These are phyloP conservation scores for Neolamprologus ventralis DNA, from an alignment of 2,113 vertebrate species.

Conservation along the genomic window DNA sequence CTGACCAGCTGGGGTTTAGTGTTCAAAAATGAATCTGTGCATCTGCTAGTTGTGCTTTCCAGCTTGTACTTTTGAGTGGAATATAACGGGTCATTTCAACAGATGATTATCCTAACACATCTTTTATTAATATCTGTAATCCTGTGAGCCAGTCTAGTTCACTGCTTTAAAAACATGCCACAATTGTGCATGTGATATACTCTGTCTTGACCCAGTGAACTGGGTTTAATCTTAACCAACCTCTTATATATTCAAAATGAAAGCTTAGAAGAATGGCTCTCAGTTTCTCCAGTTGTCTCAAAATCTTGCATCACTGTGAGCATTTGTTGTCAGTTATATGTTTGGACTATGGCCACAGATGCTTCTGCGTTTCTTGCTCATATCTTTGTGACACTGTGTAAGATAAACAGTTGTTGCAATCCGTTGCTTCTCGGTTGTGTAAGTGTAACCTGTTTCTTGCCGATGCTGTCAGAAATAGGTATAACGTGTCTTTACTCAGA, in stretches of 20 bases:
- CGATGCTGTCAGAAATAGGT: constrained; percentile 36
- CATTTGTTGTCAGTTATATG: not conserved
- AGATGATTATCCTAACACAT: not conserved
- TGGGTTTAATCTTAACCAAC: not conserved
- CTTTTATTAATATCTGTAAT: not conserved
- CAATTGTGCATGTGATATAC: not conserved
- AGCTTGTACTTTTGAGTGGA: not conserved
- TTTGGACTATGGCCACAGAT: not conserved
- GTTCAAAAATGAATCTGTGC: not conserved
- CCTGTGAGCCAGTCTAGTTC: not conserved
- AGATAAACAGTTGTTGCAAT: constrained; percentile 47
- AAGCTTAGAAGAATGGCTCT: not conserved
- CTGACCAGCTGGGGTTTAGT: not conserved
- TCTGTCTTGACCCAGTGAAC: not conserved
- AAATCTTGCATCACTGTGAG: not conserved
- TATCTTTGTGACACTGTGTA: not conserved
- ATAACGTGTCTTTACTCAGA: constrained; percentile 4
- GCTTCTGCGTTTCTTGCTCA: not conserved
- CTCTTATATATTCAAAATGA: not conserved
- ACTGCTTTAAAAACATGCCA: not conserved
- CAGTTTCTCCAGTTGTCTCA: not conserved
- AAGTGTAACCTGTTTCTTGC: constrained; percentile 17
- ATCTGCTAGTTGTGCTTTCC: not conserved
- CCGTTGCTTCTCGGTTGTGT: constrained; percentile 19
- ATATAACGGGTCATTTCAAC: not conserved